Base-by-base conservation (phyloP, 2,113 vertebrate species). In the Passer montanus region DNA sequence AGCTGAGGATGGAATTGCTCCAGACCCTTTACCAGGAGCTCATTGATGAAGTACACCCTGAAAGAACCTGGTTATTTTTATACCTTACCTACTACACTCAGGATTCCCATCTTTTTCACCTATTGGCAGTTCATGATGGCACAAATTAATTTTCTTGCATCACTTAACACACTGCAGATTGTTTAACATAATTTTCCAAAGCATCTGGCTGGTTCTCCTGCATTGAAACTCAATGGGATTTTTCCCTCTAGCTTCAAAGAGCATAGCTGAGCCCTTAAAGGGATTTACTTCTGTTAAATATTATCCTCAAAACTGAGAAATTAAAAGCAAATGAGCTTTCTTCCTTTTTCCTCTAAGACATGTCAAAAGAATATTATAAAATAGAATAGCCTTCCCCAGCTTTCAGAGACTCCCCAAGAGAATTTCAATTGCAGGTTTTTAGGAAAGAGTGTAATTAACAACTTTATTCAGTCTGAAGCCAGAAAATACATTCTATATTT, bases 211-310 rank as follows among this genome's bases (percentile, higher is more conserved):
- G 64, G 44, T 63, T 89, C 52, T 89, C 47, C 94, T 91, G 84
- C 39, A 14, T 47, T 41, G 80, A 63, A 94, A 92, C 60, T 91
- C 93, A 68, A 58, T 72, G 77, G 68, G 87, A 87, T 87, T 94
- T 82, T 88, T 8, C 75, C 86, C 53, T 64, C 69, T 46, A 28
- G 89, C 91, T 94, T 97, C 89, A 94, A 93, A 96, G 81, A 93
- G 67, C 93, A 46, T 21, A 47, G 63, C 21, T 83, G 91, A 96
- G 91, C 87, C 87, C 78, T 97, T 91, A 94, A 95, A 94, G 78
- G 87, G 94, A 93, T 95, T 96, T 94, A 44, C 55, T 96, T 91
- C 81, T 95, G 67, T 95, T 97, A 90, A 97, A 95, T 76, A 95
- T 95, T 89, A 95, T 87, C 93, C 87, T 95, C 63, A 79, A 91